Evolutionary conservation across 2,113 vertebrate species (phyloP), one percentile per base, ranked within the genome.

Genomic region (Pelecanus crispus): DNA sequence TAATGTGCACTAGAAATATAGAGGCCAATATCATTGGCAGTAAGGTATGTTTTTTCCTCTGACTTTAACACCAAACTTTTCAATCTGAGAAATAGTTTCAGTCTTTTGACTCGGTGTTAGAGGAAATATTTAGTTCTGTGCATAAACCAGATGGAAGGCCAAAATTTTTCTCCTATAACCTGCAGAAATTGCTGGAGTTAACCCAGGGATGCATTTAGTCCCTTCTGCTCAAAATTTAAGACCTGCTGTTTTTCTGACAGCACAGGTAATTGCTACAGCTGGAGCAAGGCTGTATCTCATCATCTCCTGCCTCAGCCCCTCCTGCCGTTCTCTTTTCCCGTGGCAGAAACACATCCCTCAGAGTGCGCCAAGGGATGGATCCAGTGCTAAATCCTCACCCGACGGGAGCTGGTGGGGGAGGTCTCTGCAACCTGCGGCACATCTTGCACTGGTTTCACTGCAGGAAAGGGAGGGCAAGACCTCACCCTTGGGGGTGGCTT

Each of bases 141-240:
- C 55, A 73, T 38, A 73, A 90, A 72, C 32, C 3, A 36, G 70
- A 85, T 19, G 58, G 66, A 85, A 25, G 61, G 45, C 52, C 52
- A 85, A 93, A 88, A 82, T 82, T 13, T 56, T 90, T 82, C 52
- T 81, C 70, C 32, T 83, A 7, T 21, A 91, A 88, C 49, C 74
- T 58, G 45, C 53, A 86, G 62, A 95, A 66, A 88, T 81, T 78
- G 20, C 61, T 90, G 90, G 63, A 95, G 80, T 90, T 84, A 66
- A 49, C 96, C 86, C 95, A 96, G 86, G 82, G 66, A 74, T 88
- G 55, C 20, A 78, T 94, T 95, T 90, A 96, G 47, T 82, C n/a
- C 91, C 86, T 95, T 95, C 94, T 96, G 91, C 88, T 95, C 62
- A 95, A 80, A 96, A 90, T 95, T 93, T 93, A 91, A 82, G 87